Evolutionary conservation across 2,888 invertebrate genomes (phyloP).

Genomic region (Drosophila longiperda): DNA sequence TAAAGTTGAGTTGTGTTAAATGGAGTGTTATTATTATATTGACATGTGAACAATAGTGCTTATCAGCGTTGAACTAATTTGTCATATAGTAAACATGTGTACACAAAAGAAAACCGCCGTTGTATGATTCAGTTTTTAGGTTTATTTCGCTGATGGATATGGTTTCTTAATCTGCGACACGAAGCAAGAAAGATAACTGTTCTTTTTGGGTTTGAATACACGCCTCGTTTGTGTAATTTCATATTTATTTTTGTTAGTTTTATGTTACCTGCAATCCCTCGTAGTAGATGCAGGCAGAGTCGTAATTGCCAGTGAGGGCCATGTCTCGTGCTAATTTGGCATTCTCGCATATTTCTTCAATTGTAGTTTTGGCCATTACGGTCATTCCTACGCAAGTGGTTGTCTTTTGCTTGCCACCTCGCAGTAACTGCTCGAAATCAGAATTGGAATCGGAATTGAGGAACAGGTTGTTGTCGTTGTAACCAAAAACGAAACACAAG

Average conservation of each 20-base stretch:
- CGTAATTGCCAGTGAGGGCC: slow-evolving; percentile 97
- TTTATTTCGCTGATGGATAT: neutral
- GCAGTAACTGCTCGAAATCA: slow-evolving; percentile 80
- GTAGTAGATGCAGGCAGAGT: slow-evolving; percentile 89
- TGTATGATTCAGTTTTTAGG: slow-evolving; percentile 2
- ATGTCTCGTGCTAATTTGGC: slow-evolving; percentile 97
- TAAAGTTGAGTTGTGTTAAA: neutral
- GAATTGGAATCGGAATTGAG: slow-evolving; percentile 7
- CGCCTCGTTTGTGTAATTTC: neutral
- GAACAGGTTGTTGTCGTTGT: slow-evolving; percentile 77
- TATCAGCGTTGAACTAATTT: neutral
- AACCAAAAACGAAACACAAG: slow-evolving; percentile 74
- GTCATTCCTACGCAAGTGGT: slow-evolving; percentile 87
- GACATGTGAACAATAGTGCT: neutral
- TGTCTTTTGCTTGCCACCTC: slow-evolving; percentile 85
- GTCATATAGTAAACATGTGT: neutral
- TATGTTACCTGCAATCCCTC: slow-evolving; percentile 63
- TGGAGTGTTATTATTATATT: neutral
- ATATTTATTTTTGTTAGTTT: neutral
- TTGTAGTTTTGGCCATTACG: slow-evolving; percentile 93
- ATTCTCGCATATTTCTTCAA: slow-evolving; percentile 97
- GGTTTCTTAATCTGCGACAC: slow-evolving; percentile 4
- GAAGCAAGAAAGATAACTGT: slow-evolving; percentile 2
- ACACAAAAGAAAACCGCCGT: neutral
- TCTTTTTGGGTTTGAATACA: neutral